Base-by-base conservation (phyloP, 2,113 vertebrate genomes). In the Cheirogaleus medius region DNA sequence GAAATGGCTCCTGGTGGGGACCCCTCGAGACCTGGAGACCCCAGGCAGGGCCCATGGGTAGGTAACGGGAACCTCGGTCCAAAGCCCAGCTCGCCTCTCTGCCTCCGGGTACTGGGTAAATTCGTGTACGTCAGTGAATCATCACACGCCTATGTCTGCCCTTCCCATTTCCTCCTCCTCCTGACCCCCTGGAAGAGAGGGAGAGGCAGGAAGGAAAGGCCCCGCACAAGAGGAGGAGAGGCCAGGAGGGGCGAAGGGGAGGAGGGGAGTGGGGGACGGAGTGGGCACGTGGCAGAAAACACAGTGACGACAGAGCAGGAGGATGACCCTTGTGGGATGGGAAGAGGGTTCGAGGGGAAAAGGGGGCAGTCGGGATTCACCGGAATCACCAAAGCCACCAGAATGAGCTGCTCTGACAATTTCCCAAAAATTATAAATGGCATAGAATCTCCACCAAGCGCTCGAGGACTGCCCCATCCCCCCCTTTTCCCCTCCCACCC, bases 251-350 rank as follows among this genome's bases (percentile, higher is more conserved):
- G 12, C 7, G n/a, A 68, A 52, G 18, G 47, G 44, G 47, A 8
- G 54, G 0, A 63, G 58, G 54, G 0, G 7, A 56, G 7, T 1
- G 4, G n/a, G n/a, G 23, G 13, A 37, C 18, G 7, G 18, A 27
- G 71, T 2, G 23, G 39, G 14, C 21, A 5, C 1, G 5, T 12
- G 29, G 39, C 44, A 17, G 47, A 21, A 20, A 27, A 39, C 1
- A 66, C 15, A 20, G 3, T 2, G 27, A 32, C 32, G 44, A 10
- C 1, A 20, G 47, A 9, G 11, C 78, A 0, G 8, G 56, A 32
- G 66, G 27, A n/a, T 5, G 56, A 90, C 17, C 52, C 52, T 54
- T 18, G 52, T 17, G 1, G 39, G 32, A 23, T 2, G 29, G 42
- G n/a, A 25, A 74, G 12, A 20, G 69, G 29, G 15, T 21, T 4